A percentile compares a stretch with the other conserved stretches of the same genome.
phyloP scores from a whole-genome alignment of 1,140 invertebrate species.

The Drosophila miranda region DNA sequence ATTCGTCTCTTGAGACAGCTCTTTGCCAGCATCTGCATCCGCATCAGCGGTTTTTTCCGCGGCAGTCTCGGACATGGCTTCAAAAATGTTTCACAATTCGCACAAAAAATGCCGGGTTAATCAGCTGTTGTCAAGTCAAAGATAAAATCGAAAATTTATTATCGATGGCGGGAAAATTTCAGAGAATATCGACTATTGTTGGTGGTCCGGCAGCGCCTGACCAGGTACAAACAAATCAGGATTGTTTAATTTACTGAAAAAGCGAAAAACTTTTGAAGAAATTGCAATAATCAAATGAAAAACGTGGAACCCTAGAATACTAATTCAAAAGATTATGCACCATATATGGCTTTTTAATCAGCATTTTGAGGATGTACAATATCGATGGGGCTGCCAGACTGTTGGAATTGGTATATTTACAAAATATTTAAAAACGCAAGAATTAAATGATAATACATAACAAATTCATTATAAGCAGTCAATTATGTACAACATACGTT shows the following conservation, averaged over 20 bases:
- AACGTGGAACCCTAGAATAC: too few relatives aligned
- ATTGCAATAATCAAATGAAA: background rate
- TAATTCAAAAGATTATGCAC: too few relatives aligned
- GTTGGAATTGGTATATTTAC: too few relatives aligned
- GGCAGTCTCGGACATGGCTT: conserved; percentile 36
- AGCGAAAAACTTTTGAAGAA: background rate
- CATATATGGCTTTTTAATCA: too few relatives aligned
- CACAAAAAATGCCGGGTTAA: conserved; percentile 46
- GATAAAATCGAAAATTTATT: conserved; percentile 12
- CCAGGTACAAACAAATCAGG: conserved; percentile 3
- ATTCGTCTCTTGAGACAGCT: background rate
- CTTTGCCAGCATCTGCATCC: background rate
- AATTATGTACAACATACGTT: conserved; percentile 53
- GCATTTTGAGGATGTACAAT: too few relatives aligned
- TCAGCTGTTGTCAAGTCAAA: conserved; percentile 5
- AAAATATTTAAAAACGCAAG: too few relatives aligned
- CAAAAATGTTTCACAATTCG: conserved; percentile 15
- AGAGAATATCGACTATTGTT: too few relatives aligned
- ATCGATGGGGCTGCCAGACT: too few relatives aligned
- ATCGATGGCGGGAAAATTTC: background rate
- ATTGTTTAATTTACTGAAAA: background rate
- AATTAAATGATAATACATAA: too few relatives aligned
- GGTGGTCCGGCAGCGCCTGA: too few relatives aligned
- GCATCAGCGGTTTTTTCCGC: conserved; percentile 1
- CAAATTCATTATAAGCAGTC: too few relatives aligned